Evolutionary conservation across 2,113 vertebrate genomes (phyloP).

Genomic region (Empidonax traillii): DNA sequence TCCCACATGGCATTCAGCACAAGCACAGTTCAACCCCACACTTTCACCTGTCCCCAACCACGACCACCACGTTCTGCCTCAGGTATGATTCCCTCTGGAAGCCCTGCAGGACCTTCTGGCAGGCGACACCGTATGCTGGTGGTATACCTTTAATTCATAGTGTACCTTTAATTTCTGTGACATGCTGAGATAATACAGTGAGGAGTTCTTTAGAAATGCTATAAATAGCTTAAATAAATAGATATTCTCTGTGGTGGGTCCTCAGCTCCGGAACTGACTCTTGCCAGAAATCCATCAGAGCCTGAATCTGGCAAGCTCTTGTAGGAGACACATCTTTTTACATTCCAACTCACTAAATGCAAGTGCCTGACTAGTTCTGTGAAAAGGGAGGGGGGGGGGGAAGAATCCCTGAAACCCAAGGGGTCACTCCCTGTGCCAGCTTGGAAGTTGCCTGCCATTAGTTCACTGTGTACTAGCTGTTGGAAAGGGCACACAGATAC

Average conservation of each 20-base stretch:
- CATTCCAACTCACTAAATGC: conserved; percentile 47
- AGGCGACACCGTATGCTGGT: not conserved
- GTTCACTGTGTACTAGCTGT: not conserved
- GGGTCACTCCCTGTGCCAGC: conserved; percentile 17
- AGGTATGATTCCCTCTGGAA: not conserved
- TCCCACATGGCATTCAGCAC: not conserved
- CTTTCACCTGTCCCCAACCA: not conserved
- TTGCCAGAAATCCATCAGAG: conserved; percentile 69
- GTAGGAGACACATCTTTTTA: conserved; percentile 48
- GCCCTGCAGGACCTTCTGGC: not conserved
- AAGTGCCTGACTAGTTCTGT: conserved; percentile 17
- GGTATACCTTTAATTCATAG: conserved; percentile 44
- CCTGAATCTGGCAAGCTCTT: conserved; percentile 52
- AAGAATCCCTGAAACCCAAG: not conserved
- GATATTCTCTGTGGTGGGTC: conserved; percentile 69
- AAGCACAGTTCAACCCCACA: not conserved
- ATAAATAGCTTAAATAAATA: conserved; percentile 72
- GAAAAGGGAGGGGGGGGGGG: not conserved
- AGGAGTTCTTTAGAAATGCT: conserved; percentile 65
- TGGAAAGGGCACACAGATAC: not conserved
- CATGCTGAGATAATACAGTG: conserved; percentile 59
- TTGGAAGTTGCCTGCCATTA: not conserved
- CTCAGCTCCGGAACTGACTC: conserved; percentile 60
- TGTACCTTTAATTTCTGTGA: conserved; percentile 63
- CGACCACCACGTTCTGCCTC: rapidly evolving